A percentile compares a stretch with the other conserved stretches of the same genome.
phyloP scores from a whole-genome alignment of 2,113 vertebrate species.

The Lipophrys pholis region DNA sequence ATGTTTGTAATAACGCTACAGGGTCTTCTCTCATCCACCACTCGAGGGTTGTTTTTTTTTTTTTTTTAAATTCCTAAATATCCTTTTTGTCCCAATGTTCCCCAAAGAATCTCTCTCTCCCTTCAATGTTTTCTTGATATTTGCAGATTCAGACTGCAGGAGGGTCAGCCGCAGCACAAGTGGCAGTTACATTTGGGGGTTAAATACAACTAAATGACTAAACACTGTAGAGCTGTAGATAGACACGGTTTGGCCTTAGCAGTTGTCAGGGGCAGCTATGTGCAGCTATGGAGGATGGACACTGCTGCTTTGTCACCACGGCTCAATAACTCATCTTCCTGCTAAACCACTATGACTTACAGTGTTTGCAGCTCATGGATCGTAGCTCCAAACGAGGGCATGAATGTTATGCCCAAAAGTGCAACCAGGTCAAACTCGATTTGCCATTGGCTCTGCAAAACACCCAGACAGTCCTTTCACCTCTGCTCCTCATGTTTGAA shows the following conservation, averaged over 20 bases:
- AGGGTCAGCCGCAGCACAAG: slow-evolving; percentile 86
- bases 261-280: slow-evolving; percentile 51
- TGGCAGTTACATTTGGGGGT: slow-evolving; percentile 89
- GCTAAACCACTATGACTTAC: slow-evolving; percentile 46
- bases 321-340: slow-evolving; percentile 46
- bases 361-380: slow-evolving; percentile 55
- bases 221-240: slow-evolving; percentile 76
- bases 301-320: slow-evolving; percentile 37
- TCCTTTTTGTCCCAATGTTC: slow-evolving; percentile 83
- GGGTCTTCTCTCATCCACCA: slow-evolving; percentile 82
- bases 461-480: slow-evolving; percentile 82
- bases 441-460: slow-evolving; percentile 29
- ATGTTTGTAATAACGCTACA: slow-evolving; percentile 94
- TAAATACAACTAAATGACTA: slow-evolving; percentile 81
- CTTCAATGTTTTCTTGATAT: slow-evolving; percentile 60
- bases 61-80: slow-evolving; percentile 48
- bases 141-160: slow-evolving; percentile 88
- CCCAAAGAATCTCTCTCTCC: slow-evolving; percentile 40
- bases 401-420: slow-evolving; percentile 58
- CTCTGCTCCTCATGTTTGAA: slow-evolving; percentile 83
- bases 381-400: slow-evolving; percentile 43
- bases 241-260: slow-evolving; percentile 59
- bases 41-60: slow-evolving; percentile 57
- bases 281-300: slow-evolving; percentile 42
- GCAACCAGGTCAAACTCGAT: slow-evolving; percentile 63